Conservation (phyloP, 1,140 invertebrate genomes). For the Magallana ariakensis region DNA sequence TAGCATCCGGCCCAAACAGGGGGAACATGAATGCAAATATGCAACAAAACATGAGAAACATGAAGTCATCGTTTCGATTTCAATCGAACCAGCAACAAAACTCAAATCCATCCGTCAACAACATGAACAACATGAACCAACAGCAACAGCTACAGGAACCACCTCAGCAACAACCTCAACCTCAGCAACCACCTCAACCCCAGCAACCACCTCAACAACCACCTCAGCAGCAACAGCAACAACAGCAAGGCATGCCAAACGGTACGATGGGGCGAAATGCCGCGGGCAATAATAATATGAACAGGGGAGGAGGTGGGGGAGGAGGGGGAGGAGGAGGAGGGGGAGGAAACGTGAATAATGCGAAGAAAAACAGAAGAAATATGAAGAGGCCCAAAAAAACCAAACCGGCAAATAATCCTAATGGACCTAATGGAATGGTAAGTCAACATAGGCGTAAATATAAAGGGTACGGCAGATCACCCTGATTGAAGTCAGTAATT, state of each 20-base stretch:
- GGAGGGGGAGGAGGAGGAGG: background rate
- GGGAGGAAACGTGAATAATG: background rate
- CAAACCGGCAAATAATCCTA: background rate
- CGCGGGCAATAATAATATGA: background rate
- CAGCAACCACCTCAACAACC: background rate
- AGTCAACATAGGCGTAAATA: background rate
- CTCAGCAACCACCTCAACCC: background rate
- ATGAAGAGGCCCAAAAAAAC: background rate
- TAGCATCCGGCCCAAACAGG: background rate
- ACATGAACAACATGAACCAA: background rate
- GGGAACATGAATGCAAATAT: slow-evolving; percentile 1
- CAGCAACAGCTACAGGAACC: background rate
- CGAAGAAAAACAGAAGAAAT: background rate
- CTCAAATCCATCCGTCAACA: background rate
- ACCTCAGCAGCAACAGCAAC: background rate
- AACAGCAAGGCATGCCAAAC: background rate
- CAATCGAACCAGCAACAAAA: background rate
- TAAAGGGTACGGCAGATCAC: too few relatives aligned
- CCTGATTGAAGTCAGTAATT: too few relatives aligned
- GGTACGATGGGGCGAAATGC: background rate
- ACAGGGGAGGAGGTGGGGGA: background rate
- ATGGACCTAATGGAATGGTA: background rate
- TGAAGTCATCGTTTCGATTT: background rate
- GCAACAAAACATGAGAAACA: background rate
- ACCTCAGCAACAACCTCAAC: background rate